These are phyloP conservation scores for cat (Felis catus) DNA, from an alignment of 2,113 vertebrate species.

Conservation along the genomic window DNA sequence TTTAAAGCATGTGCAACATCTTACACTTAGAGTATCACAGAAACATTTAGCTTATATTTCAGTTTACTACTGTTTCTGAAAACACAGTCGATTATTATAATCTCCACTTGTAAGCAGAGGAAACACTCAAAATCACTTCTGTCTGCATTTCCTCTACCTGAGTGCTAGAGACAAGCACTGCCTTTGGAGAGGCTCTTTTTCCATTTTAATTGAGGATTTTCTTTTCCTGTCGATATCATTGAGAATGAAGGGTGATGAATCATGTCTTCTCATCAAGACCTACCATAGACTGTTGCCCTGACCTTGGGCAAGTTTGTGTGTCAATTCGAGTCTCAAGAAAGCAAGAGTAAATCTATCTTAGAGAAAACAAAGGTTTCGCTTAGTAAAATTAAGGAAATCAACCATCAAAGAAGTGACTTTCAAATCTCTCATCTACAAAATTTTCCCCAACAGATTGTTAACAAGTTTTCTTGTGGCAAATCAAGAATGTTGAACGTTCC, in stretches of 20 bases:
- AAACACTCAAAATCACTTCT: constrained; percentile 32
- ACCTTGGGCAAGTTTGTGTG: background rate
- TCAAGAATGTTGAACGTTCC: background rate
- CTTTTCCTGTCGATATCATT: background rate
- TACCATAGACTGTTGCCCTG: background rate
- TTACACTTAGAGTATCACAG: background rate
- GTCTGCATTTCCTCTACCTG: background rate
- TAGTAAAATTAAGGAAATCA: constrained; percentile 11
- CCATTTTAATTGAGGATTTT: background rate
- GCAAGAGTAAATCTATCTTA: background rate
- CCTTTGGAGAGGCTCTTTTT: constrained; percentile 3
- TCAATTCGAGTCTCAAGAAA: background rate
- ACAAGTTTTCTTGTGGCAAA: background rate
- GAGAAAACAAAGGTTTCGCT: background rate
- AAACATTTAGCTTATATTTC: constrained; percentile 50
- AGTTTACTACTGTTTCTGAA: constrained; percentile 36
- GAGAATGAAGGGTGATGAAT: constrained; percentile 12
- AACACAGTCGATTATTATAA: constrained; percentile 36
- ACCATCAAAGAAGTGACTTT: background rate
- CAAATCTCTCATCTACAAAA: background rate
- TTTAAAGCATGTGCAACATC: background rate
- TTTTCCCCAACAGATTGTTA: background rate
- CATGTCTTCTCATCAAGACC: background rate
- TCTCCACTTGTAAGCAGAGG: constrained; percentile 16
- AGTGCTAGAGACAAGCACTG: background rate